Percentiles rank a stretch among this genome's conserved stretches.
phyloP scores from a whole-genome alignment of 2,113 vertebrate species.

The Engraulis encrasicolus region DNA sequence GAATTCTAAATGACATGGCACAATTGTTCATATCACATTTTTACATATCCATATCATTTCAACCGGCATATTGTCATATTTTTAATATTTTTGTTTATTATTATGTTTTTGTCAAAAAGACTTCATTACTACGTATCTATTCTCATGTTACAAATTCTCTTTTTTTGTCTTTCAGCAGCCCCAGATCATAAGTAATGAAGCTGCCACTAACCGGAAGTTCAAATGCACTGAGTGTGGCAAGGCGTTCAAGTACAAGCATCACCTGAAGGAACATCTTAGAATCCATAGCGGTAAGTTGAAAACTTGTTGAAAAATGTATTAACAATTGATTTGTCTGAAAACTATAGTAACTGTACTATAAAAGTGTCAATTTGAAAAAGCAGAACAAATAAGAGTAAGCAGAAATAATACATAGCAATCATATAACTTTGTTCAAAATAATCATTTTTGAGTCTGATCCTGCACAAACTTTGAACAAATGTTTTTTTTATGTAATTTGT shows the following conservation, averaged over 20 bases:
- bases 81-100: not conserved
- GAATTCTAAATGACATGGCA: conserved; percentile 63
- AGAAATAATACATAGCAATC: too few relatives aligned
- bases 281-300: conserved; percentile 94
- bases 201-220: conserved; percentile 95
- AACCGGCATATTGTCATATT: too few relatives aligned
- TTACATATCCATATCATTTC: conserved; percentile 47
- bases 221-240: conserved; percentile 98
- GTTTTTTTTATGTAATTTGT: too few relatives aligned
- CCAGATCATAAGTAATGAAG: conserved; percentile 88
- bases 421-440: too few relatives aligned
- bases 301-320: not conserved
- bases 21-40: conserved; percentile 57
- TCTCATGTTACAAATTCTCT: conserved; percentile 65
- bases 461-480: too few relatives aligned
- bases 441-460: too few relatives aligned
- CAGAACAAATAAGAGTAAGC: too few relatives aligned
- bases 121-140: conserved; percentile 28
- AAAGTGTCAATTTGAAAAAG: too few relatives aligned
- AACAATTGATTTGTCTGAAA: not conserved
- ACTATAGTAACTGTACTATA: not conserved
- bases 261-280: conserved; percentile 97
- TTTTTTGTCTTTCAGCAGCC: conserved; percentile 77
- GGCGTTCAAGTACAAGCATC: conserved; percentile 98
- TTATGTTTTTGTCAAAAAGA: not conserved